Base-by-base conservation (phyloP, 2,888 invertebrate genomes). In the Helleia helle region DNA sequence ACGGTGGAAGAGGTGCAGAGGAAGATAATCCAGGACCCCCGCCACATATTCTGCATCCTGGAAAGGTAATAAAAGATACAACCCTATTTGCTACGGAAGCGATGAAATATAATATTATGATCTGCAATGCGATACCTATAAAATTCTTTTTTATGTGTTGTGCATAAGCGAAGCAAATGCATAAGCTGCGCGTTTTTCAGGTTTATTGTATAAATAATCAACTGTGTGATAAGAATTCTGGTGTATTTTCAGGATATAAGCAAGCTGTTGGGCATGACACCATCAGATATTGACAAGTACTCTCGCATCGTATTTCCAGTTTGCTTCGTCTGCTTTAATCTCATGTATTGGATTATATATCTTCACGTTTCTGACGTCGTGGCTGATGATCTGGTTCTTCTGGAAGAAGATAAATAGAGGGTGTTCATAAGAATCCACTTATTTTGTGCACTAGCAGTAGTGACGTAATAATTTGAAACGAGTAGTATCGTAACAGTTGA, bases 261-360 rank as follows among this genome's bases (percentile, higher is more conserved):
- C 89, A 95, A 95, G 80, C 87, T 95, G 59, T 90, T 93, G 83
- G 95, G 94, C 63, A 93, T 96, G 76, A 96, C 96, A 62, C 97
- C 97, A 45, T 97, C 97, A 73, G 97, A 97, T 86, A 99, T 99
- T 83, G 99, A 99, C 90, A 98, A 98, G 87, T 98, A 98, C 80
- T 97, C 98, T 49, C 92, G 99, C 68, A 96, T 98, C 81, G 93
- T 97, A 65, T 99, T 99, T 81, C 99, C 99, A 41, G 95, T 97
- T 63, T 95, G 97, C 87, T 99, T 99, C 88, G 94, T 98, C 54
- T 94, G 97, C 86, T 99, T 99, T 90, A 99, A 99, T 86, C 90
- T 96, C 59, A 96, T 96, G 96, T 96, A 96, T 87, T 96, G 96
- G 96, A 96, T 96, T 81, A 96, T 96, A 71, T 96, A 96, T 77